These are phyloP conservation scores for Danio albolineatus DNA, from an alignment of 2,797 vertebrate species.

Conservation along the genomic window DNA sequence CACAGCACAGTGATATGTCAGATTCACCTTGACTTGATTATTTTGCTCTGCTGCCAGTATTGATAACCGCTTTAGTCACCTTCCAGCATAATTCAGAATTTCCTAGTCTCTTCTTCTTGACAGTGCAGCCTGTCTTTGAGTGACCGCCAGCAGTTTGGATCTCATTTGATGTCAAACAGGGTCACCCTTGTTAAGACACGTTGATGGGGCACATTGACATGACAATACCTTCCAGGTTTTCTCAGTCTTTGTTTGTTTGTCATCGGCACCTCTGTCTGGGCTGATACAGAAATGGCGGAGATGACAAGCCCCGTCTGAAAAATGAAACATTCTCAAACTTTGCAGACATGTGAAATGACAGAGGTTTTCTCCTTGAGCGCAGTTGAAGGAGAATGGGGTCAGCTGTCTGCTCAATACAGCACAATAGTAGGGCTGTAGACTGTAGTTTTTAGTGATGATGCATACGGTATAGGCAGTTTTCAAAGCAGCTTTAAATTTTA, in stretches of 20 bases:
- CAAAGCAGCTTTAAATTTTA: too few relatives aligned
- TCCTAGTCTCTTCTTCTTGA: neutral
- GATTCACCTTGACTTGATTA: slow-evolving; percentile 7
- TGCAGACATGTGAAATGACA: slow-evolving; percentile 19
- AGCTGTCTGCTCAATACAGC: neutral
- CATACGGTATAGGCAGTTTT: too few relatives aligned
- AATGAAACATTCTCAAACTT: slow-evolving; percentile 19
- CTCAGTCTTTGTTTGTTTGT: slow-evolving; percentile 28
- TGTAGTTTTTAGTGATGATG: too few relatives aligned
- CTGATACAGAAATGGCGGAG: slow-evolving; percentile 29
- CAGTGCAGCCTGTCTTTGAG: neutral
- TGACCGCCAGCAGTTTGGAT: slow-evolving; percentile 18
- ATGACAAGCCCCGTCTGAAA: slow-evolving; percentile 39
- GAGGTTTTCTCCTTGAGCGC: neutral
- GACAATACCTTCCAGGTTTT: slow-evolving; percentile 17
- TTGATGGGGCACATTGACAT: slow-evolving; percentile 7
- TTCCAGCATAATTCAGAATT: neutral
- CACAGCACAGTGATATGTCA: neutral
- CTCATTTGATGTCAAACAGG: slow-evolving; percentile 3
- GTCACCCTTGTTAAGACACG: slow-evolving; percentile 29
- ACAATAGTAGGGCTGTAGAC: too few relatives aligned
- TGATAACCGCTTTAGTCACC: slow-evolving; percentile 3
- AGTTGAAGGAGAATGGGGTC: slow-evolving; percentile 5
- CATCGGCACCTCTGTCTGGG: slow-evolving; percentile 37
- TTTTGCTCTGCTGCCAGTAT: slow-evolving; percentile 17